These are phyloP conservation scores for Volucella zonaria DNA, from an alignment of 2,888 invertebrate species.

Conservation along the genomic window DNA sequence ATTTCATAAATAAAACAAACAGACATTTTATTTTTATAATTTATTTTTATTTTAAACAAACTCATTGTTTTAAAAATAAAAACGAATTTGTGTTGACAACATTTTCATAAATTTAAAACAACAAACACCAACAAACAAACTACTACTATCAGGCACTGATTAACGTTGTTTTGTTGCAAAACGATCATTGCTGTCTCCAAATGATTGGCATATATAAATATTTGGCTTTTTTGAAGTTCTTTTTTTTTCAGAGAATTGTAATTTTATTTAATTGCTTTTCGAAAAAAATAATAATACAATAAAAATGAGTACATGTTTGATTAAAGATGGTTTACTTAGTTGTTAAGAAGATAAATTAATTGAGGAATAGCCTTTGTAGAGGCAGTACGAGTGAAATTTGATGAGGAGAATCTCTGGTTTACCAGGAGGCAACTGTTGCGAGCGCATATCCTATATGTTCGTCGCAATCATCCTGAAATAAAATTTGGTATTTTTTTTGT, in stretches of 20 bases:
- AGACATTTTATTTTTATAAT: neutral
- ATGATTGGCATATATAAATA: constrained; percentile 5
- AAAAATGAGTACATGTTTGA: constrained; percentile 38
- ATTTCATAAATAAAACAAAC: constrained; percentile 47
- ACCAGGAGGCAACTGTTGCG: constrained; percentile 85
- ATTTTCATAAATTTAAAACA: constrained; percentile 19
- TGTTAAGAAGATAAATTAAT: constrained; percentile 18
- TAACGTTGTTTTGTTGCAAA: neutral
- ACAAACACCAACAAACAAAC: constrained; percentile 38
- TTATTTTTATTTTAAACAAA: constrained; percentile 27
- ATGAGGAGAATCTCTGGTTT: constrained; percentile 51
- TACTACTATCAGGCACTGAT: constrained; percentile 13
- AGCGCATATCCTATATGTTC: constrained; percentile 86
- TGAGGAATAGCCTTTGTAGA: constrained; percentile 13
- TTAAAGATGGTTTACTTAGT: constrained; percentile 37
- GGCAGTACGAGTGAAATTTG: constrained; percentile 11
- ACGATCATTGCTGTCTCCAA: constrained; percentile 18
- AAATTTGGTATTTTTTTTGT: constrained; percentile 76
- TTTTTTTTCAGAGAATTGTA: constrained; percentile 4
- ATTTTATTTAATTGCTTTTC: constrained; percentile 16
- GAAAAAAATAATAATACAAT: constrained; percentile 16
- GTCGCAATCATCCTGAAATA: constrained; percentile 86
- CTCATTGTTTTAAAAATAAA: constrained; percentile 26
- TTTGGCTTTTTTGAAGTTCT: constrained; percentile 15
- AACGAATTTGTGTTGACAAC: constrained; percentile 18